phyloP scores from a whole-genome alignment of 2,888 invertebrate genomes.

The Phytoseiulus persimilis region DNA sequence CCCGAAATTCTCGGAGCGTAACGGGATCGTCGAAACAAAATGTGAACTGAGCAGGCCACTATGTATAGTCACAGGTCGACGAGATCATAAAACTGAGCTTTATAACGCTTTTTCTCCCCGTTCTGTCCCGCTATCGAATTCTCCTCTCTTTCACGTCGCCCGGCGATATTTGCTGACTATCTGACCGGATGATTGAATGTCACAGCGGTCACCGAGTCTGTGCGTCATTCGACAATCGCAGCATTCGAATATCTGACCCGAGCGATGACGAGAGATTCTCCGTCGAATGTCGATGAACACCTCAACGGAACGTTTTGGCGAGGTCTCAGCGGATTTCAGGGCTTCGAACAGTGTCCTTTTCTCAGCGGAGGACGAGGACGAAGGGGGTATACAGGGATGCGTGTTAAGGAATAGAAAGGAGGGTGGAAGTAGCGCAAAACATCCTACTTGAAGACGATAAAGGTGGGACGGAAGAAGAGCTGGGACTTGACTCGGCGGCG shows the following conservation, averaged over 20 bases:
- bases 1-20: background rate
- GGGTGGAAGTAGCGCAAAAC: too few species aligned
- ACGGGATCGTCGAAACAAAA: background rate
- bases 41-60: background rate
- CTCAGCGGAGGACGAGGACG: too few species aligned
- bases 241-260: background rate
- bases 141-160: background rate
- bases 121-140: background rate
- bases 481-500: background rate
- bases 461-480: too few species aligned
- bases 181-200: background rate
- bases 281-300: too few species aligned
- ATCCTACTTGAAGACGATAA: background rate
- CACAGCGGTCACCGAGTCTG: background rate
- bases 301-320: too few species aligned
- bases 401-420: too few species aligned
- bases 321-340: too few species aligned
- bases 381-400: too few species aligned
- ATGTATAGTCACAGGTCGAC: background rate
- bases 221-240: background rate
- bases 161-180: background rate
- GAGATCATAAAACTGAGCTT: background rate
- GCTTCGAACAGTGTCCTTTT: too few species aligned
- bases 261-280: too few species aligned
- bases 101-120: background rate